A percentile compares a stretch with the other conserved stretches of the same genome.
These are phyloP conservation scores for Synanthedon myopaeformis DNA, from an alignment of 2,888 invertebrate species.

Conservation along the genomic window DNA sequence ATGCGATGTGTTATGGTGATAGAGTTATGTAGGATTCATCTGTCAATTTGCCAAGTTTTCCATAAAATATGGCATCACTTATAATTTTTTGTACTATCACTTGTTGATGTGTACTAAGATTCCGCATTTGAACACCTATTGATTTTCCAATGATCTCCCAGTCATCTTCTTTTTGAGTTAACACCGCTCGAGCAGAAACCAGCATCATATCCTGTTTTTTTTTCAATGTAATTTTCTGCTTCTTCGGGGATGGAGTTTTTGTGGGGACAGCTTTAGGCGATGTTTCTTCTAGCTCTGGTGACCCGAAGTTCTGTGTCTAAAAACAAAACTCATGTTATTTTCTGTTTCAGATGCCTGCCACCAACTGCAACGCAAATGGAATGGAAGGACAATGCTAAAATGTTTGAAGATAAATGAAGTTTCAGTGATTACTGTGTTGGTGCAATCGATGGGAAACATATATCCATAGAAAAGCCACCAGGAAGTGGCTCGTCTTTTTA, in stretches of 20 bases:
- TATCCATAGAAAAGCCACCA: no score
- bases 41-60: slow-evolving; percentile 4
- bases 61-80: slow-evolving; percentile 3
- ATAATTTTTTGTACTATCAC: slow-evolving; percentile 3
- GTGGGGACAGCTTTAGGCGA: no score
- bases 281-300: no score
- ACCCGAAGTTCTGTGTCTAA: no score
- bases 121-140: not conserved
- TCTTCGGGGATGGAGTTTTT: not conserved
- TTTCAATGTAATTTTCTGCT: not conserved
- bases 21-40: slow-evolving; percentile 1
- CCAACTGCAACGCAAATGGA: no score
- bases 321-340: no score
- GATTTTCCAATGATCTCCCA: not conserved
- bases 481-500: no score
- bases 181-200: not conserved
- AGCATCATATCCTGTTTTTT: not conserved
- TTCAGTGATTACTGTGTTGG: no score
- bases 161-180: not conserved
- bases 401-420: no score
- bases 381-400: no score
- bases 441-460: no score
- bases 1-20: not conserved
- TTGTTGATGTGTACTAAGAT: not conserved
- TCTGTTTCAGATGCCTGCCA: no score